These are phyloP conservation scores for Archilochus colubris DNA, from an alignment of 2,113 vertebrate species.

Conservation along the genomic window DNA sequence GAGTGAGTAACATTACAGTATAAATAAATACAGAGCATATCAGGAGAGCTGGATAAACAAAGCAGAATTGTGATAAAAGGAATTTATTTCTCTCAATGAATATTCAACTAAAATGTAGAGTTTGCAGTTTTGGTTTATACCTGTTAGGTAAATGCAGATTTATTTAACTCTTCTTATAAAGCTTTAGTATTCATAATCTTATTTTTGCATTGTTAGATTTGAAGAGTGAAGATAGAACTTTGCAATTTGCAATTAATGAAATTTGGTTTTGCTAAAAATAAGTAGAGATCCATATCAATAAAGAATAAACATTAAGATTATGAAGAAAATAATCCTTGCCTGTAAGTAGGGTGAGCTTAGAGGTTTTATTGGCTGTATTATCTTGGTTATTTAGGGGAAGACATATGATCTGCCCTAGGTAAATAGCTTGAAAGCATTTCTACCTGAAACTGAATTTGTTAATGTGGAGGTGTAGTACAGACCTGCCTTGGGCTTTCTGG, in stretches of 20 bases:
- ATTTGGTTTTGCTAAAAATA: slow-evolving; percentile 45
- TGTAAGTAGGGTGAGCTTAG: background rate
- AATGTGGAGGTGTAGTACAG: background rate
- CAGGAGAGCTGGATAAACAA: background rate
- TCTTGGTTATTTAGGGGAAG: slow-evolving; percentile 38
- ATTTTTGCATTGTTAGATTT: background rate
- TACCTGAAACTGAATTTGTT: slow-evolving; percentile 53
- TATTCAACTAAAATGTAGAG: background rate
- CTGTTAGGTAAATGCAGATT: slow-evolving; percentile 23
- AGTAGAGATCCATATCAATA: slow-evolving; percentile 10
- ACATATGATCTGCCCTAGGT: slow-evolving; percentile 49
- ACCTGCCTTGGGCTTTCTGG: slow-evolving; percentile 50
- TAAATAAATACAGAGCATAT: background rate
- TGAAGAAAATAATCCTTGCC: background rate
- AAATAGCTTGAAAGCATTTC: slow-evolving; percentile 67
- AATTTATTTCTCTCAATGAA: slow-evolving; percentile 13
- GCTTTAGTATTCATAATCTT: background rate
- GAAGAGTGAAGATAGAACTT: slow-evolving; percentile 8
- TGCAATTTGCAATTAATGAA: slow-evolving; percentile 44
- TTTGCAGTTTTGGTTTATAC: slow-evolving; percentile 20
- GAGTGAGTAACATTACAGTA: background rate
- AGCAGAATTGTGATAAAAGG: slow-evolving; percentile 10
- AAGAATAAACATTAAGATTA: slow-evolving; percentile 25
- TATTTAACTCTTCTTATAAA: background rate
- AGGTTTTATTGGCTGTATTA: slow-evolving; percentile 46